Base-by-base conservation (phyloP, 1,140 invertebrate species). In the Akabosia matsudoensis region DNA sequence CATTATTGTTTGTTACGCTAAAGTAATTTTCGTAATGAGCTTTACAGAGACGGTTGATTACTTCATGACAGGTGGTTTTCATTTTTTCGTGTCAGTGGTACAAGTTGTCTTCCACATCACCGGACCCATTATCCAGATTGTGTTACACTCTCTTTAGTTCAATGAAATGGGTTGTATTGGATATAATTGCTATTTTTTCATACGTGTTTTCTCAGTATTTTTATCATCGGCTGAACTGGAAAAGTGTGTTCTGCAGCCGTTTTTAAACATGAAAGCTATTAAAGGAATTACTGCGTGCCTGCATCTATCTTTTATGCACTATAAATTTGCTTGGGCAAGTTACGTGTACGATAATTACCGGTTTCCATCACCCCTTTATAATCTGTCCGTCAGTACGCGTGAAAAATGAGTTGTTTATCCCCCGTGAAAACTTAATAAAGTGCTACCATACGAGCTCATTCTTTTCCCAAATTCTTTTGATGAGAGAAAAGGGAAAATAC, bases 51-150 rank as follows among this genome's bases (percentile, higher is more conserved):
- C 30, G 61, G 61, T 67, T 67, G 26, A 67, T 67, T 30, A 67
- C 7, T 30, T 31, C 61, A n/a, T 67, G 61, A 67, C 61, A 67
- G 61, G 61, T 67, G 61, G 61, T 30, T 67, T 67, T 67, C 61
- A 67, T 67, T 61, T 67, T 67, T 67, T n/a, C n/a, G 61, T 67
- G 61, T 67, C 61, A 67, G 30, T n/a, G n/a, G n/a, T n/a, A n/a
- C n/a, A n/a, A n/a, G 3, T 30, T 30, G 7, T 4, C 61, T 61
- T 61, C 54, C 54, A 16, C 24, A 7, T 61, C n/a, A 16, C 7
- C 37, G 37, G 7, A 45, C 37, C 37, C 18, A 45, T 18, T 45
- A n/a, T n/a, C n/a, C n/a, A n/a, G 37, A 18, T 45, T 45, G 37
- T 45, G 37, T 45, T 18, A 10, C 7, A 10, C 37, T 45, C 7